These are phyloP conservation scores for Thripadectes ignobilis DNA, from an alignment of 2,797 vertebrate genomes.

Conservation along the genomic window DNA sequence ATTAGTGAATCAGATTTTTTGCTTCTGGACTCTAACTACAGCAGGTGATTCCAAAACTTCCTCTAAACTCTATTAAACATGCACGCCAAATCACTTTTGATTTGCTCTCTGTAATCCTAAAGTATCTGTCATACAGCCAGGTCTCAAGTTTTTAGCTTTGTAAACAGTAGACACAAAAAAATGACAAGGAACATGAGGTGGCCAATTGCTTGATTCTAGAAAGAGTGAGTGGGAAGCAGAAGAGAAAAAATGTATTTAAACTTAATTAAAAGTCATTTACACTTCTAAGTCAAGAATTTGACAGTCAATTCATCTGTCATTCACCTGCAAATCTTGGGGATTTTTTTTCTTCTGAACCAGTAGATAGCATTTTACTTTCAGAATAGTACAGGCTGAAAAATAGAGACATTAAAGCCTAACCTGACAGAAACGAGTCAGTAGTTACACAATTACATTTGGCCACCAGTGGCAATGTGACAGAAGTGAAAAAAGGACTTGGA, in stretches of 20 bases:
- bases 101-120: neutral
- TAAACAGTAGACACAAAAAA: neutral
- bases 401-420: neutral
- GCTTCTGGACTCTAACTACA: neutral
- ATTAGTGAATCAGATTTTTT: neutral
- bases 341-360: neutral
- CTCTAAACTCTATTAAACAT: neutral
- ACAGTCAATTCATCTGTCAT: neutral
- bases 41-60: neutral
- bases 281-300: neutral
- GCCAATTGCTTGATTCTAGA: neutral
- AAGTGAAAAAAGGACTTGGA: neutral
- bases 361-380: neutral
- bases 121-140: neutral
- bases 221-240: neutral
- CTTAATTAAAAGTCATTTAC: slow-evolving; percentile 15
- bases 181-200: neutral
- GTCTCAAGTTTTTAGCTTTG: neutral
- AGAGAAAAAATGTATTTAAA: neutral
- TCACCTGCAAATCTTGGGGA: neutral
- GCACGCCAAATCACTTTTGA: neutral
- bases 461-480: neutral
- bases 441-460: neutral
- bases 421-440: slow-evolving; percentile 7
- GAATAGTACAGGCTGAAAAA: neutral